These are phyloP conservation scores for Drosophila persimilis DNA, from an alignment of 1,140 invertebrate genomes.

Conservation along the genomic window DNA sequence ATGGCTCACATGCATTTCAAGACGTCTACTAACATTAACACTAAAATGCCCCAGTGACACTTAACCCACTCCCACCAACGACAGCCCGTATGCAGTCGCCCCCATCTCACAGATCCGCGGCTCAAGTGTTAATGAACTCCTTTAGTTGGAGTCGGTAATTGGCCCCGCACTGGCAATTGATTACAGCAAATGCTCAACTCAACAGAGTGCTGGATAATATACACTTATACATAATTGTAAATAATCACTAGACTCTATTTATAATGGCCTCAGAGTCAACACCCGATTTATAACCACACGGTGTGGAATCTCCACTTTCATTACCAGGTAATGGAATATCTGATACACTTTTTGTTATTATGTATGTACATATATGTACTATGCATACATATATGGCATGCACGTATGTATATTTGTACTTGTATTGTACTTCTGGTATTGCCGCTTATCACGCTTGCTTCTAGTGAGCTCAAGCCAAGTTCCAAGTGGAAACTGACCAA, in stretches of 20 bases:
- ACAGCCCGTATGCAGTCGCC: not conserved
- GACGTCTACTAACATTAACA: not conserved
- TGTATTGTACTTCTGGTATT: not conserved
- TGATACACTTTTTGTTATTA: constrained; percentile 4
- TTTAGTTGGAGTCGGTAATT: constrained; percentile 21
- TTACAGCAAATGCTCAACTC: constrained; percentile 23
- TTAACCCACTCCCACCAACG: not conserved
- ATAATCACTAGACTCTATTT: constrained; percentile 1
- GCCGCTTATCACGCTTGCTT: constrained; percentile 20
- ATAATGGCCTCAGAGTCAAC: constrained; percentile 1
- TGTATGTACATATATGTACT: not conserved
- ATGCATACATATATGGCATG: too few species aligned
- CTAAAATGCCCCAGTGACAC: constrained; percentile 4
- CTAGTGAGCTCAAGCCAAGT: constrained; percentile 3
- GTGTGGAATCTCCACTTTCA: constrained; percentile 38
- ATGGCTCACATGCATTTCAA: not conserved
- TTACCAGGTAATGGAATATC: constrained; percentile 29
- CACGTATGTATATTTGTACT: too few species aligned
- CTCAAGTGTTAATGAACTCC: constrained; percentile 47
- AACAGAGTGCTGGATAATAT: constrained; percentile 16
- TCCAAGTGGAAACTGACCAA: constrained; percentile 40
- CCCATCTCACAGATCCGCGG: constrained; percentile 7
- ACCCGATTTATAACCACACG: constrained; percentile 31
- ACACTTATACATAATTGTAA: constrained; percentile 5
- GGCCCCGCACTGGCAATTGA: constrained; percentile 14